Evolutionary conservation across 1,140 invertebrate genomes (phyloP).

Genomic region (Musca domestica): DNA sequence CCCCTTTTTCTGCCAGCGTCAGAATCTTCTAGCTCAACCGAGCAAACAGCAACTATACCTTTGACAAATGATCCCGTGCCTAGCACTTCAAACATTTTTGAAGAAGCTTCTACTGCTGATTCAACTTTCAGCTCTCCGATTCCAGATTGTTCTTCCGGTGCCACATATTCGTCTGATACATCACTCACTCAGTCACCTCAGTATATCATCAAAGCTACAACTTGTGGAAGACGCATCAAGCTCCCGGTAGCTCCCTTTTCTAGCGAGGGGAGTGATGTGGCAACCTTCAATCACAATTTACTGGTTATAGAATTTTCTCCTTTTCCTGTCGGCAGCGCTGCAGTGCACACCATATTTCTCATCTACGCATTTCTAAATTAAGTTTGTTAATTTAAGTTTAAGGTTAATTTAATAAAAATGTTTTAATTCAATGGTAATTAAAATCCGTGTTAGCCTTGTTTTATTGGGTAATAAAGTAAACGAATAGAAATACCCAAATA

Average conservation of each 20-base stretch:
- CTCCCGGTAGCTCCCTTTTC: background rate
- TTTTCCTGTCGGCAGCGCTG: background rate
- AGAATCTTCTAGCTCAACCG: background rate
- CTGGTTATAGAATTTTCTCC: background rate
- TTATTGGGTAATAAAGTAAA: too few species aligned
- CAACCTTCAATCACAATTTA: background rate
- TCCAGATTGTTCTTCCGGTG: too few species aligned
- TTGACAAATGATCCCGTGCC: background rate
- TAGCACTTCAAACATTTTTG: background rate
- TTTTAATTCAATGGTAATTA: too few species aligned
- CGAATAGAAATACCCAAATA: too few species aligned
- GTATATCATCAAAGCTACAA: background rate
- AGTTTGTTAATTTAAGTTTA: too few species aligned
- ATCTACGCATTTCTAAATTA: too few species aligned
- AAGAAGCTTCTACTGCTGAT: background rate
- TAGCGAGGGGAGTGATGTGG: background rate
- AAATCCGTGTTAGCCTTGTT: too few species aligned
- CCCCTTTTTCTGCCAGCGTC: background rate
- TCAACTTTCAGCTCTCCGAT: background rate
- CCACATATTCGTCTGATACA: background rate
- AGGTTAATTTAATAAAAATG: too few species aligned
- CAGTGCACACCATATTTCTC: background rate
- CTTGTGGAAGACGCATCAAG: constrained; percentile 1
- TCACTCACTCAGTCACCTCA: background rate
- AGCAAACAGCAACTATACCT: background rate